Conservation (phyloP, 2,797 vertebrate genomes). For the Hemibagrus guttatus region DNA sequence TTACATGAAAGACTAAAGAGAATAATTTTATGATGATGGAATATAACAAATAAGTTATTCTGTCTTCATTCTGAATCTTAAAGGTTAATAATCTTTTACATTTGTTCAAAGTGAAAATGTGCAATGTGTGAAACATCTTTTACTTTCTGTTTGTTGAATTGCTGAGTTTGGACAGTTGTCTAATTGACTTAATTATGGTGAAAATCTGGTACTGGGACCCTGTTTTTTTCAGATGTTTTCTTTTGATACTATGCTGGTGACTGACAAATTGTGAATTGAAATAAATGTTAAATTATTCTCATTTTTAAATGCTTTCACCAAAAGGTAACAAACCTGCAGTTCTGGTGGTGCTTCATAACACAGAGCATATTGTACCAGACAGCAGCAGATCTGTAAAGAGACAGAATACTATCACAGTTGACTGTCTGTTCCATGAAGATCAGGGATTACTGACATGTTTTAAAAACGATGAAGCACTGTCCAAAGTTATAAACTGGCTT, state of each 20-base stretch:
- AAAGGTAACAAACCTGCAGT: conserved; percentile 10
- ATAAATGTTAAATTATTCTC: too few relatives aligned
- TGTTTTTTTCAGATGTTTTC: too few relatives aligned
- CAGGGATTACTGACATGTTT: background rate
- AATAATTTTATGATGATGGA: background rate
- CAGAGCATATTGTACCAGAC: conserved; percentile 18
- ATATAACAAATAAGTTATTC: background rate
- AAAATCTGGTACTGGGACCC: too few relatives aligned
- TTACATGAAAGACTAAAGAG: too few relatives aligned
- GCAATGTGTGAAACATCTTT: too few relatives aligned
- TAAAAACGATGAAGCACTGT: background rate
- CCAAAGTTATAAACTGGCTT: background rate
- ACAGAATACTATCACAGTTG: background rate
- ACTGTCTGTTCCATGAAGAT: conserved; percentile 25
- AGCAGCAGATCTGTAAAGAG: background rate
- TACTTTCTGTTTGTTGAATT: too few relatives aligned
- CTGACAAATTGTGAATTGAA: too few relatives aligned
- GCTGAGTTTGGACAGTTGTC: too few relatives aligned
- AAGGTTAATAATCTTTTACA: background rate
- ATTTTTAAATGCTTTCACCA: too few relatives aligned
- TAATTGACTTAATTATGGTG: too few relatives aligned
- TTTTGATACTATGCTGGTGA: too few relatives aligned
- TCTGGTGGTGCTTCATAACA: conserved; percentile 37
- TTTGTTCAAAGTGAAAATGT: background rate
- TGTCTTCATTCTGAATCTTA: background rate